phyloP scores from a whole-genome alignment of 2,113 vertebrate genomes.

The Zosterops borbonicus region DNA sequence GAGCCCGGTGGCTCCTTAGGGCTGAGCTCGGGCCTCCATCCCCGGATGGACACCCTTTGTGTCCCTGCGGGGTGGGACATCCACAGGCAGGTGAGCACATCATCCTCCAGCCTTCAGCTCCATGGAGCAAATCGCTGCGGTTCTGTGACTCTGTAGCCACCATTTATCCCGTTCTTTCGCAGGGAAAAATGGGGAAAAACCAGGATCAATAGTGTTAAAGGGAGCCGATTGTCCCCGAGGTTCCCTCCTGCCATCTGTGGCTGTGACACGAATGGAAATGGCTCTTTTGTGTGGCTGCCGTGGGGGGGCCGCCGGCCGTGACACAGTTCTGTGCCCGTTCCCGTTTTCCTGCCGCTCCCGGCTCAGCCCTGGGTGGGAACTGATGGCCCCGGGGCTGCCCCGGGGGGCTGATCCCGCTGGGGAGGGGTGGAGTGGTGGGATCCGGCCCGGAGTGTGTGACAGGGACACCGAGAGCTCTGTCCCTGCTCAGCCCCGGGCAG shows the following conservation, averaged over 20 bases:
- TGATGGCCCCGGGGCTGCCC: rapidly evolving
- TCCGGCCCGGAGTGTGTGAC: neutral
- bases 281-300: neutral
- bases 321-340: neutral
- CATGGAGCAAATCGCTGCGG: rapidly evolving
- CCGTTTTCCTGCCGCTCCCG: neutral
- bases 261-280: neutral
- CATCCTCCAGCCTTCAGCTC: neutral
- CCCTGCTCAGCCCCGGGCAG: neutral
- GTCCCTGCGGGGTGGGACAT: neutral
- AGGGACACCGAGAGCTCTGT: neutral
- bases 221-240: neutral
- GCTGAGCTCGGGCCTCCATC: neutral
- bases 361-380: neutral
- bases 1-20: neutral
- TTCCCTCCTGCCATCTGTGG: neutral
- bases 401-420: neutral
- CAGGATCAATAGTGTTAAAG: neutral
- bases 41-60: neutral
- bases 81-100: neutral
- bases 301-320: neutral
- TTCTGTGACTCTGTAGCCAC: rapidly evolving
- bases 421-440: no score
- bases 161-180: rapidly evolving
- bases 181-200: neutral